These are phyloP conservation scores for Tragelaphus strepsiceros DNA, from an alignment of 2,113 vertebrate genomes.

Conservation along the genomic window DNA sequence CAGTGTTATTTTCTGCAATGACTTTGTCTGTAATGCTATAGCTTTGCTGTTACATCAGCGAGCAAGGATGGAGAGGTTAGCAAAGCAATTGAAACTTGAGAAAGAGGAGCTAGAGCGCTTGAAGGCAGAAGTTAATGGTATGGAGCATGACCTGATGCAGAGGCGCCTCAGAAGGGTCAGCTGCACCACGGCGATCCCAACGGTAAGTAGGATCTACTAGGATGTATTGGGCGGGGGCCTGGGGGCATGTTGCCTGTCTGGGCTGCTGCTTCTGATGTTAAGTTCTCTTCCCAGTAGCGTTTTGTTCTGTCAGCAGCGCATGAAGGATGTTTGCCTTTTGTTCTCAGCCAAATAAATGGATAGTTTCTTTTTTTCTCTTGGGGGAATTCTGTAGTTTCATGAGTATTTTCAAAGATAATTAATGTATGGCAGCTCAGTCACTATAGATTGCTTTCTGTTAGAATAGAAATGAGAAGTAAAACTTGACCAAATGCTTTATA, in stretches of 20 bases:
- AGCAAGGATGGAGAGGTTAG: constrained; percentile 96
- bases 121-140: constrained; percentile 95
- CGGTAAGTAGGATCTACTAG: constrained; percentile 82
- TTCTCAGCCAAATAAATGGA: not conserved
- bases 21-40: constrained; percentile 75
- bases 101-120: constrained; percentile 93
- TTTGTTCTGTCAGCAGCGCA: not conserved
- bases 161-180: constrained; percentile 95
- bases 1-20: constrained; percentile 50
- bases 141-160: constrained; percentile 98
- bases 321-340: not conserved
- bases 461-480: constrained; percentile 28
- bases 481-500: not conserved
- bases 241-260: not conserved
- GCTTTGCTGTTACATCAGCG: constrained; percentile 97
- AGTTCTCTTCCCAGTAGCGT: not conserved
- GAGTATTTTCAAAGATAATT: constrained; percentile 22
- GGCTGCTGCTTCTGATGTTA: not conserved
- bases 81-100: constrained; percentile 93
- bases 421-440: not conserved
- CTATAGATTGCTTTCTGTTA: not conserved
- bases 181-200: constrained; percentile 91
- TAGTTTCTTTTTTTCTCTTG: not conserved
- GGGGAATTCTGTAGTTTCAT: not conserved
- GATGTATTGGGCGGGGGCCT: not conserved